phyloP scores from a whole-genome alignment of 2,113 vertebrate genomes.

The Chaetura pelagica region DNA sequence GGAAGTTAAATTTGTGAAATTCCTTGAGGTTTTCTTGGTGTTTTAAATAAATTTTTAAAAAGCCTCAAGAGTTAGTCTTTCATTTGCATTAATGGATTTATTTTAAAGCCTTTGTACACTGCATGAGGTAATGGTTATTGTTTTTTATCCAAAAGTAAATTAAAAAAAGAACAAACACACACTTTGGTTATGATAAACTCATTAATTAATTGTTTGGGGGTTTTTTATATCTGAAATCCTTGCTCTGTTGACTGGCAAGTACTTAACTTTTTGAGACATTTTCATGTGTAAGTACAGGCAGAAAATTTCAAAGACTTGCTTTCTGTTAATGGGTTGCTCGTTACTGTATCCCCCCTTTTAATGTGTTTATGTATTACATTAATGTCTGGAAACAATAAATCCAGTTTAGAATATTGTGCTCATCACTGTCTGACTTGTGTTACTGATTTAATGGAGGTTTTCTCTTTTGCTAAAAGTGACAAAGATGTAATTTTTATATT shows the following conservation, averaged over 20 bases:
- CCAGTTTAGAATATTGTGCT: slow-evolving; percentile 39
- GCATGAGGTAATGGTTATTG: slow-evolving; percentile 46
- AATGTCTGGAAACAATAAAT: slow-evolving; percentile 63
- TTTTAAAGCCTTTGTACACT: slow-evolving; percentile 38
- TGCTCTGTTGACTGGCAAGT: slow-evolving; percentile 14
- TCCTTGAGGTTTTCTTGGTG: not conserved
- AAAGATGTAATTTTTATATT: not conserved
- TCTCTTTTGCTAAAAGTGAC: not conserved
- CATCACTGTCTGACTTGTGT: not conserved
- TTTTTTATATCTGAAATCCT: slow-evolving; percentile 12
- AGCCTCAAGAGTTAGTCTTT: not conserved
- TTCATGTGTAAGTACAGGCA: slow-evolving; percentile 20
- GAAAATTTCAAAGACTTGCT: not conserved
- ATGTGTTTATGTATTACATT: slow-evolving; percentile 33
- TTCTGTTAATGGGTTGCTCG: slow-evolving; percentile 43
- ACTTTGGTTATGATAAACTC: slow-evolving; percentile 19
- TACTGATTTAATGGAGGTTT: not conserved
- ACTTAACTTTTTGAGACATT: slow-evolving; percentile 3
- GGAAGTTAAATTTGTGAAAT: slow-evolving; percentile 12
- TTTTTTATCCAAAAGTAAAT: slow-evolving; percentile 17
- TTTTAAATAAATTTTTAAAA: not conserved
- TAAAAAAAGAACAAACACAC: not conserved
- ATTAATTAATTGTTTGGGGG: not conserved
- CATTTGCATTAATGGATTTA: slow-evolving; percentile 29
- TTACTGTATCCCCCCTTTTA: slow-evolving; percentile 35